phyloP scores from a whole-genome alignment of 2,888 invertebrate species.

The Tenthredo distinguenda region DNA sequence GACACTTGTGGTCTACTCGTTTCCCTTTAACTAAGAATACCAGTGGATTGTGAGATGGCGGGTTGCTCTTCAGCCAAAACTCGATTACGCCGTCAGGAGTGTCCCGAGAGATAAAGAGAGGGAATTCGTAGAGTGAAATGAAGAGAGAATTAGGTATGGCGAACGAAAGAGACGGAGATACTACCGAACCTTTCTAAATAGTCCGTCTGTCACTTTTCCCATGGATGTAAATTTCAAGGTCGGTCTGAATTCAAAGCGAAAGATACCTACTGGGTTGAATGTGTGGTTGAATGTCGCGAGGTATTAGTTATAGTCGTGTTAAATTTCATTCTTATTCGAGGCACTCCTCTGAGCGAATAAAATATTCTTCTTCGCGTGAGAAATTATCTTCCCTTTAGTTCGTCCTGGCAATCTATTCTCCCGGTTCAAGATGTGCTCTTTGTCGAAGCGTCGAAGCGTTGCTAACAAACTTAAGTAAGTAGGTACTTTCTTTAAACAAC shows the following conservation, averaged over 20 bases:
- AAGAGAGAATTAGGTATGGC: not conserved
- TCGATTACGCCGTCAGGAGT: slow-evolving; percentile 46
- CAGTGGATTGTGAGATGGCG: slow-evolving; percentile 27
- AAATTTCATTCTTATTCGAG: slow-evolving; percentile 11
- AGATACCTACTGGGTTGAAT: slow-evolving; percentile 8
- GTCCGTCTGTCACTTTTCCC: slow-evolving; percentile 44
- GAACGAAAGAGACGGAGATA: slow-evolving; percentile 32
- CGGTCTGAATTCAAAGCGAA: slow-evolving; percentile 12
- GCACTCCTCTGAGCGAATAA: not conserved
- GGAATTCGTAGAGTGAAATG: not conserved
- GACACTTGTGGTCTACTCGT: slow-evolving; percentile 40
- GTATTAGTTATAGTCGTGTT: slow-evolving; percentile 32
- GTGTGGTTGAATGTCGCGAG: slow-evolving; percentile 30
- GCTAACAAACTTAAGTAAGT: slow-evolving; percentile 32
- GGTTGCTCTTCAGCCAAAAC: slow-evolving; percentile 20
- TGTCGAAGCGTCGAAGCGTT: slow-evolving; percentile 13
- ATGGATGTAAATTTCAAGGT: slow-evolving; percentile 43
- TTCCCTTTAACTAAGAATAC: slow-evolving; percentile 39
- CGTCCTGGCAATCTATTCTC: not conserved
- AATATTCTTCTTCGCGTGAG: slow-evolving; percentile 1
- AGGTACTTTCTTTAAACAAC: slow-evolving; percentile 33
- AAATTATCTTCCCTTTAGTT: slow-evolving; percentile 24
- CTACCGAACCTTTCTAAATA: slow-evolving; percentile 29
- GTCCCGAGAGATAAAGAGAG: slow-evolving; percentile 33
- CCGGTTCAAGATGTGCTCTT: not conserved